Base-by-base conservation (phyloP, 1,140 invertebrate genomes). In the Brachionus manjavacas region DNA sequence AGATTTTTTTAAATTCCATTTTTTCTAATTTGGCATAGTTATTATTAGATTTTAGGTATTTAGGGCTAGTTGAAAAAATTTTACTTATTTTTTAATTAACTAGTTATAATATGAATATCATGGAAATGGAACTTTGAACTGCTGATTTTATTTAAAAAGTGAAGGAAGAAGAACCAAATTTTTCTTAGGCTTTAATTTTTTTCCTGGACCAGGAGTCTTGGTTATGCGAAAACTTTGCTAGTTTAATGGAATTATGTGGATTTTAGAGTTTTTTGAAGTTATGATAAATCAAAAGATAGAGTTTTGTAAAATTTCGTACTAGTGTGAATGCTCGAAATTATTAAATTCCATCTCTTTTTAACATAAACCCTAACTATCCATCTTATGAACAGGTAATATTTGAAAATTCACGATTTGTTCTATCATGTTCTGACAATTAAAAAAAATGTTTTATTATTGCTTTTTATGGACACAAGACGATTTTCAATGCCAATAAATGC, bases 241-340 rank as follows among this genome's bases (percentile, higher is more conserved):
- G 41, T 81, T 64, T 55, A 81, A 68, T 81, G 79, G 79, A 25
- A 81, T 16, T 81, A 55, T 81, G 31, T 41, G 1, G 35, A 72
- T 23, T 16, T 7, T 20, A 25, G 8, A n/a, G 39, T 1, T 3
- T 28, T n/a, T 12, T 23, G 16, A 43, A 20, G 6, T 28, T 23
- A 20, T 23, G 4, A 8, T 3, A 11, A 3, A 35, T 35, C 31
- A 74, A 74, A 74, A 43, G 7, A 23, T 76, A 12, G 49, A 76
- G 0, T 46, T 76, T 25, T 76, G 72, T 28, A 11, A 76, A 31
- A 20, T 9, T 4, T n/a, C 31, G 20, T 20, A 72, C 16, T 16
- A 72, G 16, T 9, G 11, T 3, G 20, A 39, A 72, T 72, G 68
- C n/a, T 41, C 68, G 7, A 7, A 41, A 72, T 39, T 20, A 12